Conservation (phyloP, 2,888 invertebrate species). For the Trichopoda pennipes region DNA sequence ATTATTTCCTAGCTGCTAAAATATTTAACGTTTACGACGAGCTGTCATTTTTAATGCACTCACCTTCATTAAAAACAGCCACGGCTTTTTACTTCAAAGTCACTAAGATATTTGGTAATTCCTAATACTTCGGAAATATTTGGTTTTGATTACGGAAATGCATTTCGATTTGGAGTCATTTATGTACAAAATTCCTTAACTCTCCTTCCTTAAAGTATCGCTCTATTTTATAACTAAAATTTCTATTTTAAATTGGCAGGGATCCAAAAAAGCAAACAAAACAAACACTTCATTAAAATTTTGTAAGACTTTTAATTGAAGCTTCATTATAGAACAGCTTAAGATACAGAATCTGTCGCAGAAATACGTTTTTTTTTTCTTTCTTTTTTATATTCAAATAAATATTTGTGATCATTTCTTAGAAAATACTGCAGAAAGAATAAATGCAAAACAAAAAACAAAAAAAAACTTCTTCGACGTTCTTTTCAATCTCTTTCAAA, state of each 20-base stretch:
- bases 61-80: no score
- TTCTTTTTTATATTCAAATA: conserved; percentile 22
- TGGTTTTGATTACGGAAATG: no score
- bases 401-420: conserved; percentile 52
- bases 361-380: not conserved
- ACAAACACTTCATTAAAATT: conserved; percentile 31
- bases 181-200: no score
- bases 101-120: no score
- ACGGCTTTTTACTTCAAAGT: no score
- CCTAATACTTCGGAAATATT: no score
- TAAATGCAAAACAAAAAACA: conserved; percentile 3
- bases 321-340: conserved; percentile 50
- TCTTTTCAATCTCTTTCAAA: conserved; percentile 55
- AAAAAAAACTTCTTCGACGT: conserved; percentile 31
- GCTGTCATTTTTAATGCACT: no score
- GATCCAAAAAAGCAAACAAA: no score
- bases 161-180: no score
- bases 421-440: conserved; percentile 36
- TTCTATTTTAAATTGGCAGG: not conserved
- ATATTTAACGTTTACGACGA: no score
- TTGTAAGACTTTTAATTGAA: conserved; percentile 44
- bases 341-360: conserved; percentile 49
- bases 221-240: not conserved
- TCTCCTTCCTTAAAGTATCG: no score
- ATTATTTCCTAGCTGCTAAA: no score